Percentiles rank a stretch among this genome's conserved stretches.
Conservation (phyloP, 2,113 vertebrate species). For the Alces alces region DNA sequence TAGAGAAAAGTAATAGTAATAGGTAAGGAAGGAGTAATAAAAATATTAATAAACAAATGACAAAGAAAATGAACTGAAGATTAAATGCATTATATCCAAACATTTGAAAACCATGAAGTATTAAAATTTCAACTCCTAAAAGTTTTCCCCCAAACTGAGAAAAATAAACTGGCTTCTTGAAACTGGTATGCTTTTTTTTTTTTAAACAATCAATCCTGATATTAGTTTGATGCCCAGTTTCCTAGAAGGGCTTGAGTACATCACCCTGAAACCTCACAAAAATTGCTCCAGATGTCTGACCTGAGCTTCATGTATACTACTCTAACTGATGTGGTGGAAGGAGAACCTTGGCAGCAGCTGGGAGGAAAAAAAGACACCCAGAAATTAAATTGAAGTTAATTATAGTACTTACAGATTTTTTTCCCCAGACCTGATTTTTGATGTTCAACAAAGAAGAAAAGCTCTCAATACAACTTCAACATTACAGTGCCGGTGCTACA, state of each 20-base stretch:
- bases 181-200: neutral
- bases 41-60: neutral
- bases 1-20: neutral
- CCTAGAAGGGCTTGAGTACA: neutral
- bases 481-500: neutral
- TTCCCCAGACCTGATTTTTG: conserved; percentile 15
- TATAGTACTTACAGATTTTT: conserved; percentile 29
- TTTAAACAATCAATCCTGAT: neutral
- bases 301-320: neutral
- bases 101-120: neutral
- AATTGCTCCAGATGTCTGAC: neutral
- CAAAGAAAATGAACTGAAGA: neutral
- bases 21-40: neutral
- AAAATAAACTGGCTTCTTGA: neutral
- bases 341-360: conserved; percentile 53
- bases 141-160: neutral
- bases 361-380: conserved; percentile 42
- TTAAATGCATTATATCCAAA: neutral
- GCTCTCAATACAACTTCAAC: conserved; percentile 14
- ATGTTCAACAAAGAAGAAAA: conserved; percentile 57
- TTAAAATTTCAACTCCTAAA: neutral
- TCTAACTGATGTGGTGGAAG: conserved; percentile 24
- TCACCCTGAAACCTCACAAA: neutral
- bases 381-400: conserved; percentile 67
- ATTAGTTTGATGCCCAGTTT: neutral